Evolutionary conservation across 1,140 invertebrate genomes (phyloP).

Genomic region (Drosophila ironensis): DNA sequence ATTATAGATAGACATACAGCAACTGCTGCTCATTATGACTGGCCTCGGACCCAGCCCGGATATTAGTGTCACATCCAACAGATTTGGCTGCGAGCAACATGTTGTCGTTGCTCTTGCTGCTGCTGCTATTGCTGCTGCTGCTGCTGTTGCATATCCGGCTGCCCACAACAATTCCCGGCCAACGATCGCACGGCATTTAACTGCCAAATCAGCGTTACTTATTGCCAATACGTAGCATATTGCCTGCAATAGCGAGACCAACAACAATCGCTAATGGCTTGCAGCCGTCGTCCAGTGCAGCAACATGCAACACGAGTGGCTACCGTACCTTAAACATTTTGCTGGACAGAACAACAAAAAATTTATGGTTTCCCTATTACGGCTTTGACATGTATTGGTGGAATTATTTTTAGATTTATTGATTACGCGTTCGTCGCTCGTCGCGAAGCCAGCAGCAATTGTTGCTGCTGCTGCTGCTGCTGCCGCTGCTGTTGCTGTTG

Average conservation of each 20-base stretch:
- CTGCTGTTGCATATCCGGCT: constrained; percentile 66
- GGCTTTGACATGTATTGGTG: constrained; percentile 81
- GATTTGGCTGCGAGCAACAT: constrained; percentile 74
- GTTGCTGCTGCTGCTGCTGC: constrained; percentile 22
- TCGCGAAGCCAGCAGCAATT: constrained; percentile 53
- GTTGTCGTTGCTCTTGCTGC: constrained; percentile 43
- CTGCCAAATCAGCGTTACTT: constrained; percentile 80
- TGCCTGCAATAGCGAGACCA: constrained; percentile 54
- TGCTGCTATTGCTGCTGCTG: constrained; percentile 21
- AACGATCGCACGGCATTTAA: constrained; percentile 58
- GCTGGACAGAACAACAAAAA: constrained; percentile 77
- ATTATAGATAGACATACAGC: constrained; percentile 33
- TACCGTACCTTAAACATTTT: constrained; percentile 71
- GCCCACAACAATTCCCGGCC: constrained; percentile 33
- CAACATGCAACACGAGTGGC: constrained; percentile 66
- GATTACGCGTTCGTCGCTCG: constrained; percentile 76
- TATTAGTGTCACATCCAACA: constrained; percentile 76
- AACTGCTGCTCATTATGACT: constrained; percentile 53
- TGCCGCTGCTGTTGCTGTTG: constrained; percentile 17
- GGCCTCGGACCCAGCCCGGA: constrained; percentile 48
- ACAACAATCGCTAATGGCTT: constrained; percentile 70
- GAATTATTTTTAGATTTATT: constrained; percentile 82
- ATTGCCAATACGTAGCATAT: constrained; percentile 75
- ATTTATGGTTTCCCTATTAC: constrained; percentile 82
- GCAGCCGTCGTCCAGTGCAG: constrained; percentile 44